Evolutionary conservation across 92 coral and sea anemone genomes (phyloP), one percentile per base, ranked within the genome.

Genomic region (Pocillopora meandrina): DNA sequence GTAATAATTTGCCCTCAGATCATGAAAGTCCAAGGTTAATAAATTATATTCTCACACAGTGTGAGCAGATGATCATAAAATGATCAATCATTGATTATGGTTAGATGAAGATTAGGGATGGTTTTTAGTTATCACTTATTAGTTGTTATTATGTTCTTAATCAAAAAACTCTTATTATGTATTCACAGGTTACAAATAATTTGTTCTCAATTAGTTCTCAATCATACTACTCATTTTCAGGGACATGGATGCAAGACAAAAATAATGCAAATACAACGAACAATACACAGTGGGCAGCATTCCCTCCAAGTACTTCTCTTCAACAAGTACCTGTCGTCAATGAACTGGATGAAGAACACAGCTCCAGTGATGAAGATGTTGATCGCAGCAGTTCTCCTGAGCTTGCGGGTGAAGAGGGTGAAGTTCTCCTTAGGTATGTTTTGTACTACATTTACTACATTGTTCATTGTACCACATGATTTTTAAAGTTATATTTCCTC

Each of bases 331-430:
- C 62, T 87, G 85, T 42, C 75, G 79, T 61, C 2, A 83, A 89
- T 19, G 88, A 89, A 62, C 83, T 82, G 35, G 98, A 92, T 33
- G 92, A 87, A 56, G 92, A 90, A 14, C 92, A 94, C 86, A 94
- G 98, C 89, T 94, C 98, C n/a, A 94, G 98, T 79, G 98, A 90
- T 70, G 98, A 94, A 71, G 98, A 94, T 35, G 88, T 88, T 12
- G 94, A 91, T n/a, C 90, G 92, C 55, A 88, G 92, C 69, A 89
- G 94, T 60, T 91, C 96, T 15, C 96, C 96, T 55, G 98, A 87
- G 89, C 92, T 93, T 1, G 88, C 85, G 15, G 98, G 95, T 1
- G 98, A 94, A 80, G 95, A 94, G 35, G 95, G 95, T 35, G 93
- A 92, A 82, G 95, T 84, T 14, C 87, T 94, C 10, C 74, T 94